Conservation (phyloP, 1,140 invertebrate species). For the Liolophura sinensis region DNA sequence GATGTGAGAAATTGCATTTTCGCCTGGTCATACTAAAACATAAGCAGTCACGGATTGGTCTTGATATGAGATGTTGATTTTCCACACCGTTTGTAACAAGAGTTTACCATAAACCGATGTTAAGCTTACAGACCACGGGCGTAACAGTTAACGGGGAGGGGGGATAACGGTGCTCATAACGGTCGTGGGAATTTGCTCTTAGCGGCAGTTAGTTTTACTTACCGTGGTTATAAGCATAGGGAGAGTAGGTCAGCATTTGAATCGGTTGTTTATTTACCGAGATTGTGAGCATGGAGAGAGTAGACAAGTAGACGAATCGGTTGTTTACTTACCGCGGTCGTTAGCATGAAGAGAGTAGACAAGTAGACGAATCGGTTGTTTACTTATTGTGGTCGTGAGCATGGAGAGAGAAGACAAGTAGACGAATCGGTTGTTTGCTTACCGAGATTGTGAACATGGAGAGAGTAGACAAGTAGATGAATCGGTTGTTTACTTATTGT, state of each 20-base stretch:
- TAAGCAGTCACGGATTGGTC: neutral
- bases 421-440: neutral
- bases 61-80: neutral
- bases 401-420: neutral
- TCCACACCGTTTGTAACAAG: neutral
- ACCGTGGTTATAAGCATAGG: neutral
- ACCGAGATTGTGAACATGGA: neutral
- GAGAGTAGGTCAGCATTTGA: neutral
- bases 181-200: neutral
- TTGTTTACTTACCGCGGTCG: no score
- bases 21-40: no score
- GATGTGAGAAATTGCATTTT: no score
- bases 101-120: neutral
- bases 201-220: neutral
- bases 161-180: neutral
- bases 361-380: neutral
- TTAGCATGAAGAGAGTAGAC: neutral
- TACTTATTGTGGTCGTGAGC: no score
- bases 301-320: neutral
- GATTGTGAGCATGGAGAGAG: neutral
- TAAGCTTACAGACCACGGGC: neutral
- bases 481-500: neutral
- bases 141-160: neutral
- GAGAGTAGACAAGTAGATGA: neutral
- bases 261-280: no score